phyloP scores from a whole-genome alignment of 2,113 vertebrate genomes.

The Suricata suricatta region DNA sequence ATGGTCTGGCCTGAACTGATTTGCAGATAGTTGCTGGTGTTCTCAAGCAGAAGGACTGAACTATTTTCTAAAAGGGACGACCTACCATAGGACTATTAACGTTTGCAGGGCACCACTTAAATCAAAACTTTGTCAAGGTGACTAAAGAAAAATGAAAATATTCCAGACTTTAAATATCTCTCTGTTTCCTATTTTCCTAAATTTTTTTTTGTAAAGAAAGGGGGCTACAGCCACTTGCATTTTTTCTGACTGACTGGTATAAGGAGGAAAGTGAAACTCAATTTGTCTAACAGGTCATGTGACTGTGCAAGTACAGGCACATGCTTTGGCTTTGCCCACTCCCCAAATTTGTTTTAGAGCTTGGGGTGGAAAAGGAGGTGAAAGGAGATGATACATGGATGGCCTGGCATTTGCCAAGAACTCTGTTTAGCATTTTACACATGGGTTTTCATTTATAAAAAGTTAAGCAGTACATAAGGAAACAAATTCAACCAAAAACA shows the following conservation, averaged over 20 bases:
- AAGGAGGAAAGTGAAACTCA: background rate
- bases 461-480: background rate
- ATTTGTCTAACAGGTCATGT: background rate
- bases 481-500: background rate
- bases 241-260: background rate
- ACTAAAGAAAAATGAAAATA: background rate
- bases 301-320: background rate
- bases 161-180: conserved; percentile 25
- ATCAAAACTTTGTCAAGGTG: background rate
- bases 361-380: background rate
- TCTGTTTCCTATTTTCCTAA: background rate
- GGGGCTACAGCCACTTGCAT: background rate
- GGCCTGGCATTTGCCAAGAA: background rate
- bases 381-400: background rate
- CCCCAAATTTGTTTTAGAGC: background rate
- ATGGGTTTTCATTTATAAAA: background rate
- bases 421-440: background rate
- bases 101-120: background rate
- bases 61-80: background rate
- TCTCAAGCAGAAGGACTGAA: background rate
- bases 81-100: background rate
- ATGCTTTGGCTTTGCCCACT: background rate
- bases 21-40: background rate
- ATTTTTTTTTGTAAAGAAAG: background rate
- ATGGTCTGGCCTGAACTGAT: background rate